These are phyloP conservation scores for Theocolax elegans DNA, from an alignment of 1,140 invertebrate genomes.

Conservation along the genomic window DNA sequence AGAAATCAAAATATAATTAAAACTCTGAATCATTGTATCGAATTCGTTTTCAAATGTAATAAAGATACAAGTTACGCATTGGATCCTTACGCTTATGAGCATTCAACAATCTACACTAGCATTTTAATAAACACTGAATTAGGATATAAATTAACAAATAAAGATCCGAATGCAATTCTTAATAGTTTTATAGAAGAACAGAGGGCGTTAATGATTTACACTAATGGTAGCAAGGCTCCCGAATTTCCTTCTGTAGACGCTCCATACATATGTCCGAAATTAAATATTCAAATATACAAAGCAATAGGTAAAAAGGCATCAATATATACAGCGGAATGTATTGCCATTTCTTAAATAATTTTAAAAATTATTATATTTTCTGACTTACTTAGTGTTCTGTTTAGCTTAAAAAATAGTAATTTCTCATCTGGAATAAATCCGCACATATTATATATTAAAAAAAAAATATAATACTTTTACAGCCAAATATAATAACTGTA, in stretches of 20 bases:
- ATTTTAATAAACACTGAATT: neutral
- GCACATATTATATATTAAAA: neutral
- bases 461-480: neutral
- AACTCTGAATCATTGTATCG: neutral
- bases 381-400: too few species aligned
- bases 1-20: neutral
- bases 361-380: neutral
- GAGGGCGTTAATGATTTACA: too few species aligned
- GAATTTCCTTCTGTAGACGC: neutral
- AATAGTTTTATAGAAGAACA: neutral
- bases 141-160: neutral
- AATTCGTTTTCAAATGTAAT: neutral
- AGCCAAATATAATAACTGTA: too few species aligned
- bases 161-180: neutral
- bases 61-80: neutral
- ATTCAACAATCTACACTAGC: neutral
- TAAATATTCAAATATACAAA: neutral
- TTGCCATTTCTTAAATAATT: neutral
- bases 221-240: neutral
- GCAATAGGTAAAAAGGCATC: neutral
- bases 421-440: neutral
- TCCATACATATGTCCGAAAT: neutral
- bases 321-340: neutral
- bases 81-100: neutral
- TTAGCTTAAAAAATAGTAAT: neutral